Base-by-base conservation (phyloP, 2,888 invertebrate species). In the Oxycera nigricornis region DNA sequence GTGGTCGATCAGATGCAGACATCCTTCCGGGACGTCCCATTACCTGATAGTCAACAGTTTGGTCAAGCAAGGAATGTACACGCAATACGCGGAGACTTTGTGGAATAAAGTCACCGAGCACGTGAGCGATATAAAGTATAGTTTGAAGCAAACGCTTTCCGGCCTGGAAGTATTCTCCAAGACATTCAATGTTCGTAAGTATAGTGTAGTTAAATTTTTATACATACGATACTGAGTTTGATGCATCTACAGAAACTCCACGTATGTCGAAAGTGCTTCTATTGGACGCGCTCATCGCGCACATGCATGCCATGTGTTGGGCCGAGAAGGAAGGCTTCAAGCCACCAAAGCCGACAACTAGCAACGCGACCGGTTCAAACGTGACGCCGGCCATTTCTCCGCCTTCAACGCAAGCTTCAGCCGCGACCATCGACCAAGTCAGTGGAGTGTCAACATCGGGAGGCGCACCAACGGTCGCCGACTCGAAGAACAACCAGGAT, bases 11-110 rank as follows among this genome's bases (percentile, higher is more conserved):
- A 88, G 96, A 57, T 91, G 94, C 0, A 91, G 91, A 39, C 92
- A 94, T 83, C 89, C 89, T 76, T 94, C 95, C 84, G 90, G 92
- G 3, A 94, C 94, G 84, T 91, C 91, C 79, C 91, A 93, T 50
- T 97, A 96, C 93, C 89, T 96, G 80, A 96, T 96, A 82, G 96
- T 85, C 0, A 85, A 97, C 82, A 94, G 94, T 73, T 88, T 97
- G 1, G 94, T 95, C 4, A 95, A 94, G 81, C 95, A 96, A 77
- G 95, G 95, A 76, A 91, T 95, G 91, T 94, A 94, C 79, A 94
- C 94, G 0, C 94, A 94, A 78, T 89, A 87, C 77, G 88, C 88
- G 0, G 86, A 86, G 75, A 82, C 81, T 0, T 77, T 86, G 59
- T 86, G 84, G 84, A 81, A 78, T 14, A 84, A 82, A 75, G 82